These are phyloP conservation scores for Drosophila murphyi DNA, from an alignment of 1,140 invertebrate genomes.

Conservation along the genomic window DNA sequence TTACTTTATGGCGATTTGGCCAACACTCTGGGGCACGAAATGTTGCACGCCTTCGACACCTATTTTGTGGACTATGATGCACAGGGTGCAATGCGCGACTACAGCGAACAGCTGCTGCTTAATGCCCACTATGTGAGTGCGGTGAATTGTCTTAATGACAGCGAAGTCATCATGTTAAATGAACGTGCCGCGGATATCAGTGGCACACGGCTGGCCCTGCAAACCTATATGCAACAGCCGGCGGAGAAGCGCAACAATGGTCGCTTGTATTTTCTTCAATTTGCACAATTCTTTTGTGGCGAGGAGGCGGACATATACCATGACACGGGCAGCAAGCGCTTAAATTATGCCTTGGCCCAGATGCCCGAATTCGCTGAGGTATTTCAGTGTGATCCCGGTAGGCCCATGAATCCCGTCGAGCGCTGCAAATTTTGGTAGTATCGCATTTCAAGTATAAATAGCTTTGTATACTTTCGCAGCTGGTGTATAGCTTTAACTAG, in stretches of 20 bases:
- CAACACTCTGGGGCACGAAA: conserved; percentile 74
- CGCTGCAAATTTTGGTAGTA: conserved; percentile 93
- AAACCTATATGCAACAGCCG: conserved; percentile 52
- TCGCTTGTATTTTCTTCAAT: conserved; percentile 70
- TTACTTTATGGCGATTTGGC: conserved; percentile 72
- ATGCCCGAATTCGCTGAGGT: conserved; percentile 91
- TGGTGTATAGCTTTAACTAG: conserved; percentile 66
- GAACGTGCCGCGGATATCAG: conserved; percentile 71
- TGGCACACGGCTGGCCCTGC: conserved; percentile 66
- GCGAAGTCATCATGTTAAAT: conserved; percentile 42
- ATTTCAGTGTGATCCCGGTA: conserved; percentile 88
- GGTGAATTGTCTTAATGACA: conserved; percentile 57
- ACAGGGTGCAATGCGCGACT: conserved; percentile 52
- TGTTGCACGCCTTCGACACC: conserved; percentile 71
- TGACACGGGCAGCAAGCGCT: conserved; percentile 90
- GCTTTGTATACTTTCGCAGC: conserved; percentile 3
- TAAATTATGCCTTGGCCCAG: conserved; percentile 93
- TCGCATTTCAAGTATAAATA: background rate
- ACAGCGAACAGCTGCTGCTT: conserved; percentile 52
- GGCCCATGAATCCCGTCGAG: conserved; percentile 91
- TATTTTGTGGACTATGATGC: conserved; percentile 68
- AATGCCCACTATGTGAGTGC: conserved; percentile 32
- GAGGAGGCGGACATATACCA: conserved; percentile 88
- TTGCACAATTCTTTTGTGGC: conserved; percentile 77
- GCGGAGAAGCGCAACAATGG: conserved; percentile 36